Percentiles rank a stretch among this genome's conserved stretches.
These are phyloP conservation scores for Nemopilema nomurai DNA, from an alignment of 30 jellyfish, hydroid and myxozoan genomes.

Conservation along the genomic window DNA sequence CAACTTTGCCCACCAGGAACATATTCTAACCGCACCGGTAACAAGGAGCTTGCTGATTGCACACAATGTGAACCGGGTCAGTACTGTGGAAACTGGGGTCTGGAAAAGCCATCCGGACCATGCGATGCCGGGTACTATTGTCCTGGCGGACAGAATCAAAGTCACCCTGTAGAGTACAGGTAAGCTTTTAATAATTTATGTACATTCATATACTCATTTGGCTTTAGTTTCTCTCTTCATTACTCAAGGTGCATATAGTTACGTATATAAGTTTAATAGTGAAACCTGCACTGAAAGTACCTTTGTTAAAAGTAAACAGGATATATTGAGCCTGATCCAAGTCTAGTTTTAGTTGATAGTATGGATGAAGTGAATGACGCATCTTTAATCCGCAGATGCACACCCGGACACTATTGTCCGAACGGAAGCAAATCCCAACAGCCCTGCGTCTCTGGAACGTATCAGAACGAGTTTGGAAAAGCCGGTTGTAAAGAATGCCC, in stretches of 20 bases:
- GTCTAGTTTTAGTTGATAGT: too few species aligned
- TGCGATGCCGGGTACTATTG: slow-evolving; percentile 92
- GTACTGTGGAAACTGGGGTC: slow-evolving; percentile 82
- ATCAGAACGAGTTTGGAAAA: slow-evolving; percentile 78
- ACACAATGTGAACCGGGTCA: slow-evolving; percentile 80
- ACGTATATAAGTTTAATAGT: too few species aligned
- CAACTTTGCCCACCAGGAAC: slow-evolving; percentile 90
- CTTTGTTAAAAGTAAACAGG: too few species aligned
- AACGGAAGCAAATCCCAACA: slow-evolving; percentile 82
- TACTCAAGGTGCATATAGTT: too few species aligned
- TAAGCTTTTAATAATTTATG: too few species aligned
- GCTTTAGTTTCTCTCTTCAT: too few species aligned
- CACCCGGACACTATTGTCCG: slow-evolving; percentile 95
- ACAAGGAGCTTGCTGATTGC: slow-evolving; percentile 76
- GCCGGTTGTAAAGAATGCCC: slow-evolving; percentile 82
- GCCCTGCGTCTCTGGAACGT: slow-evolving; percentile 89
- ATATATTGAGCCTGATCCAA: too few species aligned
- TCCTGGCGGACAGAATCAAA: slow-evolving; percentile 88
- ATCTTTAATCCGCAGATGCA: slow-evolving; percentile 55
- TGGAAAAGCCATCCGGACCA: slow-evolving; percentile 76
- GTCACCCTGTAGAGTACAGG: slow-evolving; percentile 83
- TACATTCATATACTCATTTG: too few species aligned
- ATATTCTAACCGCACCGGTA: slow-evolving; percentile 73
- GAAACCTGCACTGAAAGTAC: background rate
- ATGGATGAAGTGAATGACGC: too few species aligned